phyloP scores from a whole-genome alignment of 2,888 invertebrate species.

The Stratiomys singularior region DNA sequence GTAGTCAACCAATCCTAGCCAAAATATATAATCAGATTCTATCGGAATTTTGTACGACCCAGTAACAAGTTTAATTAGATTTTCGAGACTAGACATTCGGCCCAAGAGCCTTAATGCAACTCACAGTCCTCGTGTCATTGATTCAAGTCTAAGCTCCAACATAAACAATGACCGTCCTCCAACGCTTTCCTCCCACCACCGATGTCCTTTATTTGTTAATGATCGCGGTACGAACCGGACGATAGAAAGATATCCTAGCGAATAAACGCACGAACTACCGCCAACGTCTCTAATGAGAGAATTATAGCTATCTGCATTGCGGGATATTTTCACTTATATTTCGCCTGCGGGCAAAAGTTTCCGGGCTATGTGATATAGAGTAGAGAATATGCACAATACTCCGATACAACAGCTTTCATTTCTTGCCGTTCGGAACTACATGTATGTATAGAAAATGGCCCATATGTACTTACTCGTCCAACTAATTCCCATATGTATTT shows the following conservation, averaged over 20 bases:
- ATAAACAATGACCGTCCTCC: neutral
- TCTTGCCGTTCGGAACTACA: neutral
- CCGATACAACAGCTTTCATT: neutral
- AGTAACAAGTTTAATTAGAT: too few relatives aligned
- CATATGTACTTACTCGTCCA: too few relatives aligned
- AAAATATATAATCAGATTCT: too few relatives aligned
- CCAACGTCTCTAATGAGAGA: slow-evolving; percentile 43
- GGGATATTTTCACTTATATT: slow-evolving; percentile 44
- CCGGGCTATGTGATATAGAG: slow-evolving; percentile 34
- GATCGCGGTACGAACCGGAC: neutral
- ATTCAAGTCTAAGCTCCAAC: neutral
- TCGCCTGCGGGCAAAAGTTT: slow-evolving; percentile 39
- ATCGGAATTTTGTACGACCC: too few relatives aligned
- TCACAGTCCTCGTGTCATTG: neutral
- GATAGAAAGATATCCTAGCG: neutral
- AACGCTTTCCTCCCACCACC: neutral
- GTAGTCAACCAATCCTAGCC: too few relatives aligned
- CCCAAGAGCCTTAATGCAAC: neutral
- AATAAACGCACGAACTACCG: slow-evolving; percentile 1
- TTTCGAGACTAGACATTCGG: too few relatives aligned
- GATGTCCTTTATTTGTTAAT: neutral
- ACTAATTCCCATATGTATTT: too few relatives aligned
- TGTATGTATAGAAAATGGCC: too few relatives aligned
- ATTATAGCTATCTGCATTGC: slow-evolving; percentile 47
- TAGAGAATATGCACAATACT: slow-evolving; percentile 17